Evolutionary conservation across 2,113 vertebrate species (phyloP).

Genomic region (Nematolebias whitei): DNA sequence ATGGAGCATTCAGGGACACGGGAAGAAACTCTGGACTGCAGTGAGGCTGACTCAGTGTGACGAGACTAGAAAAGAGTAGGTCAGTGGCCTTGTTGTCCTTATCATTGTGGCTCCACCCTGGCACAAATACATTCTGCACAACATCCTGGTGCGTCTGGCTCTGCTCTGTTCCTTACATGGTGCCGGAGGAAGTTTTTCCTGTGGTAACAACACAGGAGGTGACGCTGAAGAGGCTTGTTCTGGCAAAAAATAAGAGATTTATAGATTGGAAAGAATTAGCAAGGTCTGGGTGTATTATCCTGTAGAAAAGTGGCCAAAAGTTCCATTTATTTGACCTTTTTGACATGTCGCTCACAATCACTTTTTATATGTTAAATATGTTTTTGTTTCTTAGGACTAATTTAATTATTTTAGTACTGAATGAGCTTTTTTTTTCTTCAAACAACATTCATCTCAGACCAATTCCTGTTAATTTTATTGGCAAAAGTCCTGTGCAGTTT

Average conservation of each 20-base stretch:
- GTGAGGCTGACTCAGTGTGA: slow-evolving; percentile 16
- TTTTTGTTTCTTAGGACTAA: too few relatives aligned
- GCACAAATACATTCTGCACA: slow-evolving; percentile 36
- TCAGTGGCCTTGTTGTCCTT: slow-evolving; percentile 42
- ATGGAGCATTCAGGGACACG: background rate
- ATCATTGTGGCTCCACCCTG: slow-evolving; percentile 32
- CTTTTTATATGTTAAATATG: too few relatives aligned
- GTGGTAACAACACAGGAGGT: slow-evolving; percentile 10
- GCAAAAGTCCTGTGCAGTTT: too few relatives aligned
- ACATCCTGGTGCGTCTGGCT: slow-evolving; percentile 49
- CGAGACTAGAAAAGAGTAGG: slow-evolving; percentile 10
- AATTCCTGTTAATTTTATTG: too few relatives aligned
- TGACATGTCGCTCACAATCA: background rate
- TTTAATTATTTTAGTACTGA: too few relatives aligned
- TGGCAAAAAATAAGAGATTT: slow-evolving; percentile 3
- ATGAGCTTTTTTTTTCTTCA: too few relatives aligned
- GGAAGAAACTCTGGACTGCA: slow-evolving; percentile 6
- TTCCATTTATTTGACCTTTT: background rate
- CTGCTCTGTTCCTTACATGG: slow-evolving; percentile 10
- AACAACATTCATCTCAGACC: too few relatives aligned
- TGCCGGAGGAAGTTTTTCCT: slow-evolving; percentile 21
- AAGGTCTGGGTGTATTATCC: background rate
- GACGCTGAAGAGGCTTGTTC: slow-evolving; percentile 4
- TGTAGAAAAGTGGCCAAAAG: background rate
- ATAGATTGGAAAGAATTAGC: background rate